These are phyloP conservation scores for Plagodis pulveraria DNA, from an alignment of 2,888 invertebrate species.

Conservation along the genomic window DNA sequence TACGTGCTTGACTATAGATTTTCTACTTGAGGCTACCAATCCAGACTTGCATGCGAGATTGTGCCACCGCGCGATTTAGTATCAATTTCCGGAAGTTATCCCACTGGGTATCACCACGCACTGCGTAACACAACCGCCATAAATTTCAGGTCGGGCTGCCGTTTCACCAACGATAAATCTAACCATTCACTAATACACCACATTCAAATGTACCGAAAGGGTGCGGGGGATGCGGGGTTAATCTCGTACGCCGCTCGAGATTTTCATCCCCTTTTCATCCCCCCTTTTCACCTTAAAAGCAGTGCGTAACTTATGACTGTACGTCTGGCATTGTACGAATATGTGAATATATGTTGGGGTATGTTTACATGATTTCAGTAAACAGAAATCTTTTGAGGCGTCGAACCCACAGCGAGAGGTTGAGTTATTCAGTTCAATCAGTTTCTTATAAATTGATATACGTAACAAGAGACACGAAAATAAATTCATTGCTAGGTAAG, in stretches of 20 bases:
- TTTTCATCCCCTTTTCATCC: conserved; percentile 23
- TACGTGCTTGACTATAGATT: no score
- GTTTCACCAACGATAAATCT: conserved; percentile 71
- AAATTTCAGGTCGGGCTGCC: conserved; percentile 66
- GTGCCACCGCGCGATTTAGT: background rate
- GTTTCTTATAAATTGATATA: no score
- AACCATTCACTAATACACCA: conserved; percentile 76
- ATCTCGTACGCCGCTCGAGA: conserved; percentile 41
- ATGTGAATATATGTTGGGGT: conserved; percentile 3
- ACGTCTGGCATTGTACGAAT: conserved; percentile 24
- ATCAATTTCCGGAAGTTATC: conserved; percentile 18
- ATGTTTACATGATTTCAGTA: background rate
- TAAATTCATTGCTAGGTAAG: no score
- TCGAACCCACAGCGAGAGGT: no score
- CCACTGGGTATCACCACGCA: conserved; percentile 26
- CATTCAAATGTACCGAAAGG: conserved; percentile 72
- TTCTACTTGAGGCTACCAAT: no score
- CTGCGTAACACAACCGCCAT: conserved; percentile 49
- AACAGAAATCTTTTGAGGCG: no score
- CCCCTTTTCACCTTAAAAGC: conserved; percentile 43
- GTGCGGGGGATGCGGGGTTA: conserved; percentile 35
- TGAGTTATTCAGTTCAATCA: no score
- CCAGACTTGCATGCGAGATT: no score
- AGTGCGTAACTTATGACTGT: conserved; percentile 45
- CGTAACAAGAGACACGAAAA: no score